Conservation (phyloP, 2,113 vertebrate species). For the Tupaia tana region DNA sequence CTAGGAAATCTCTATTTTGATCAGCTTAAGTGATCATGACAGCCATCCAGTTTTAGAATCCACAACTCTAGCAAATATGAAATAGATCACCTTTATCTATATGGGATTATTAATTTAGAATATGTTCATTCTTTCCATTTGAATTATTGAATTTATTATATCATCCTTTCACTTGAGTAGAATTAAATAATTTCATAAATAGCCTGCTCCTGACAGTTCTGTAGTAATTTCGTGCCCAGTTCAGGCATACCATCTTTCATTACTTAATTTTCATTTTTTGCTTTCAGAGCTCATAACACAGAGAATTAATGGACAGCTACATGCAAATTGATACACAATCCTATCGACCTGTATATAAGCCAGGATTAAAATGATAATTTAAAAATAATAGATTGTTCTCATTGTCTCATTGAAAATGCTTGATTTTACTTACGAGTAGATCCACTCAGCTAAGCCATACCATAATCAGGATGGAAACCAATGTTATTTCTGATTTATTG, state of each 20-base stretch:
- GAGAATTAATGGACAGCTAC: not conserved
- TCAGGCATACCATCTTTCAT: not conserved
- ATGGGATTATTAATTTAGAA: not conserved
- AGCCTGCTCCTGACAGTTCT: not conserved
- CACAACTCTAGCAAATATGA: not conserved
- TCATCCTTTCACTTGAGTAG: not conserved
- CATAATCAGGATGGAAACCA: slow-evolving; percentile 46
- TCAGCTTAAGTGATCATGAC: not conserved
- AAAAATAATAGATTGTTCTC: slow-evolving; percentile 30
- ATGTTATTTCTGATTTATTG: slow-evolving; percentile 71
- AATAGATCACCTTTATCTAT: not conserved
- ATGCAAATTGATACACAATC: slow-evolving; percentile 34
- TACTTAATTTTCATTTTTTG: not conserved
- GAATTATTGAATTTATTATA: not conserved
- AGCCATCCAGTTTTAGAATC: not conserved
- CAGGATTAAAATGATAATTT: slow-evolving; percentile 16
- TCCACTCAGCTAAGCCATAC: slow-evolving; percentile 55
- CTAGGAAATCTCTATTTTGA: not conserved
- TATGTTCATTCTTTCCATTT: not conserved
- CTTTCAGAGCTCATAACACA: slow-evolving; percentile 25
- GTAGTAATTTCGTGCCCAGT: not conserved
- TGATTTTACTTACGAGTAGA: not conserved
- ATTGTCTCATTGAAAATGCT: slow-evolving; percentile 13
- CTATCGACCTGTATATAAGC: not conserved
- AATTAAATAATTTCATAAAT: not conserved